Conservation (phyloP, 2,797 vertebrate species). For the Pangasius sanitwongsei region DNA sequence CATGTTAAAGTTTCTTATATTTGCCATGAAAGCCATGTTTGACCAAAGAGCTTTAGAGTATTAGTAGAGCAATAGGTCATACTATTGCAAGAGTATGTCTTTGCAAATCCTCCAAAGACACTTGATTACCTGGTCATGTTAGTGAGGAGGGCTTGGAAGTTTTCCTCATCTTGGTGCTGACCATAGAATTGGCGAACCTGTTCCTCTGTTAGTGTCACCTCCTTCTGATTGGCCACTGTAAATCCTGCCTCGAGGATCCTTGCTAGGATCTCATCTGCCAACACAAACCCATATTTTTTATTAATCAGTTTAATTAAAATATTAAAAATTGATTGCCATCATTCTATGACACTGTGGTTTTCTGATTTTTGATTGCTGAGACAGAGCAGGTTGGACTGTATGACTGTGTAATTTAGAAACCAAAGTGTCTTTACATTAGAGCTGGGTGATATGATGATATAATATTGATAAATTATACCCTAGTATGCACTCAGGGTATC, state of each 20-base stretch:
- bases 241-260: conserved; percentile 74
- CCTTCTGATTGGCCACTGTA: conserved; percentile 74
- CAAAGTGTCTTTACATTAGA: not conserved
- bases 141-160: conserved; percentile 69
- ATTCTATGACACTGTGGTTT: not conserved
- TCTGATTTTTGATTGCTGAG: not conserved
- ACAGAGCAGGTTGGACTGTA: not conserved
- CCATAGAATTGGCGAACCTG: conserved; percentile 76
- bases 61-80: not conserved
- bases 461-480: not conserved
- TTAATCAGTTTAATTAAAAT: not conserved
- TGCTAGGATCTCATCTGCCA: conserved; percentile 73
- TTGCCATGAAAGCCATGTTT: not conserved
- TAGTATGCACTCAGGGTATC: not conserved
- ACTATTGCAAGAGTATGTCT: not conserved
- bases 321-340: not conserved
- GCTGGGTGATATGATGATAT: not conserved
- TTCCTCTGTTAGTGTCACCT: conserved; percentile 70
- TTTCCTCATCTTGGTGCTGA: conserved; percentile 71
- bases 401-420: not conserved
- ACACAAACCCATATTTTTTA: not conserved
- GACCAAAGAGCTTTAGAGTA: not conserved
- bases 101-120: not conserved
- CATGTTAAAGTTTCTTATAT: not conserved
- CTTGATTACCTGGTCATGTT: conserved; percentile 73